Base-by-base conservation (phyloP, 2,797 vertebrate genomes). In the Chanos chanos region DNA sequence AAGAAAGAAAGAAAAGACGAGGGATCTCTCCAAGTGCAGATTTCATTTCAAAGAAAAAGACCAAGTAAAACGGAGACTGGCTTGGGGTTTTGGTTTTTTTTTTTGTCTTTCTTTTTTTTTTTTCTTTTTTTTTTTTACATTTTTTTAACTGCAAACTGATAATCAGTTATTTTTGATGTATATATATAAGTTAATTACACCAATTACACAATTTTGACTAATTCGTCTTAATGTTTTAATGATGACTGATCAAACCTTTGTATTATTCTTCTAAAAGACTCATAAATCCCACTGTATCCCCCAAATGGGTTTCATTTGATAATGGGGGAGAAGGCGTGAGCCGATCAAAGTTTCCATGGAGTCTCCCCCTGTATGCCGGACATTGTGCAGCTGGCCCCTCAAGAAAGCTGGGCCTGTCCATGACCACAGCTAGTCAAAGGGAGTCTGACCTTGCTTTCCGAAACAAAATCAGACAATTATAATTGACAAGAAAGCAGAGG, bases 401-500 rank as follows among this genome's bases (percentile, higher is more conserved):
- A 39, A 66, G 58, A 39, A 61, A 40, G 58, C 56, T 51, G 45
- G 48, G 10, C 68, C 66, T 61, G 67, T 39, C 54, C 45, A 49
- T 24, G 65, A 74, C 61, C 60, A 27, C 34, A 7, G 22, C 62
- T 58, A 81, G 73, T 84, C 77, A 83, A 81, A 83, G 25, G 67
- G 60, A 48, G 66, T 52, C 37, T 70, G 48, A 75, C 74, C 61
- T 75, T 72, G 71, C 76, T 79, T 81, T 79, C 61, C 71, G 79
- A 76, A 87, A 83, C 83, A 82, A 86, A 87, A 87, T 89, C 86
- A 83, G 78, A 86, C 83, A 79, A 89, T 89, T 87, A 83, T 86
- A 86, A 89, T 88, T 89, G 87, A 88, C 85, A 87, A 86, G 78
- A 83, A 82, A 81, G 83, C 77, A 65, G 78, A 81, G 85, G 84